phyloP scores from a whole-genome alignment of 2,888 invertebrate genomes.

The Lasioglossum lativentre region DNA sequence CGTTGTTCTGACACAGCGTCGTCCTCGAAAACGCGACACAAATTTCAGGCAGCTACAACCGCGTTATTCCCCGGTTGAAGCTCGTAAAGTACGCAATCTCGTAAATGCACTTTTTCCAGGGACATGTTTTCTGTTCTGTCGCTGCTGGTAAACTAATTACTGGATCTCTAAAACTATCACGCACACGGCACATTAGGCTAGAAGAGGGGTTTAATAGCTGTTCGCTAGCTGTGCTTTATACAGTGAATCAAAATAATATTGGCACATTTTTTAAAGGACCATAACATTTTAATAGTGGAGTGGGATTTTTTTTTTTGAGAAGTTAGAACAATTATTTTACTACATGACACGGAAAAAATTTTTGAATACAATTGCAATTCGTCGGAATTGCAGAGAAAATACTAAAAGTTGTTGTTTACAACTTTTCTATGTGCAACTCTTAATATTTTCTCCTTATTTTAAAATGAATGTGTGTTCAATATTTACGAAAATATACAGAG shows the following conservation, averaged over 20 bases:
- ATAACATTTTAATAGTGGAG: too few species aligned
- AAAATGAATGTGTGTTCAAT: not conserved
- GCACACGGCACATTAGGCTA: not conserved
- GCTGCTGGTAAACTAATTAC: conserved; percentile 6
- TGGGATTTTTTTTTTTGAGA: too few species aligned
- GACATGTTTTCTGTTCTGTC: not conserved
- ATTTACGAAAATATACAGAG: not conserved
- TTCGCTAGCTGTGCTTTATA: not conserved
- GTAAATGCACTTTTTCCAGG: conserved; percentile 6
- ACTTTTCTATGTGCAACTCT: too few species aligned
- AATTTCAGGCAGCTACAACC: not conserved
- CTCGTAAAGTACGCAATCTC: conserved; percentile 1
- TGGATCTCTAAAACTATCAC: not conserved
- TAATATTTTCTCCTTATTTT: too few species aligned
- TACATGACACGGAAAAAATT: too few species aligned
- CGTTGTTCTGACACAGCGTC: not conserved
- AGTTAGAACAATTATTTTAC: too few species aligned
- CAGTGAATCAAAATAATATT: too few species aligned
- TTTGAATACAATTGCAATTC: too few species aligned
- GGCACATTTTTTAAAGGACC: too few species aligned
- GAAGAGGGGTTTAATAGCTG: not conserved
- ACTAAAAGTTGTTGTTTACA: too few species aligned
- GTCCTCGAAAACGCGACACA: not conserved
- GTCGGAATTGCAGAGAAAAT: too few species aligned
- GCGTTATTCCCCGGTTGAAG: not conserved